Base-by-base conservation (phyloP, 2,113 vertebrate genomes). In the Litocranius walleri region DNA sequence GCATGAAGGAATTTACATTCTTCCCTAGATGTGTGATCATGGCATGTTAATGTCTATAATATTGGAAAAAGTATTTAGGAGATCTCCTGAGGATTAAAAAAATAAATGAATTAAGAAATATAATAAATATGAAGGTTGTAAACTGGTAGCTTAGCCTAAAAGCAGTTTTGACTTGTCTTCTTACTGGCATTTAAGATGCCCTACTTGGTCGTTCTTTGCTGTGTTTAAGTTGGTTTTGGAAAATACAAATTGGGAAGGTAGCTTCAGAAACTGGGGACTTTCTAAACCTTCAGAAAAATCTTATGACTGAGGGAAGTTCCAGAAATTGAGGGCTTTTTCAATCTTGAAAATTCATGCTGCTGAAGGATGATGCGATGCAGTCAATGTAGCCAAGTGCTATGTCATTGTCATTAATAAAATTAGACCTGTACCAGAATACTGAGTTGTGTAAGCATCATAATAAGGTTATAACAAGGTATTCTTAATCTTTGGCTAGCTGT, bases 221-320 rank as follows among this genome's bases (percentile, higher is more conserved):
- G 21, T 80, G 27, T 3, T 40, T 87, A 36, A 54, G 13, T 86
- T 19, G 48, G 12, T 30, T 96, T 64, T 78, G 50, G 71, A 81
- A 97, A 95, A 85, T 90, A 78, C 1, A 45, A 74, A 57, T 54
- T 74, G 43, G 25, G 30, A 43, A 85, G 48, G 54, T 56, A 71
- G 74, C 86, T 94, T 88, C 40, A 92, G 50, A 83, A 64, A 71
- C 13, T 78, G 43, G 9, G 85, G 5, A 40, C 13, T 92, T 71
- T 61, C 27, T 62, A 67, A 82, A 54, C 13, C 19, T 95, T 80
- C 50, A 95, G 94, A 86, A 89, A 93, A 95, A 91, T 33, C 64
- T 86, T 97, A 92, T 56, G 95, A 74, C 77, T 88, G 52, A 87
- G 62, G 50, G 17, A 93, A 74, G 25, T 87, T 90, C 91, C 45